Conservation (phyloP, 2,797 vertebrate species). For the Varecia variegata region DNA sequence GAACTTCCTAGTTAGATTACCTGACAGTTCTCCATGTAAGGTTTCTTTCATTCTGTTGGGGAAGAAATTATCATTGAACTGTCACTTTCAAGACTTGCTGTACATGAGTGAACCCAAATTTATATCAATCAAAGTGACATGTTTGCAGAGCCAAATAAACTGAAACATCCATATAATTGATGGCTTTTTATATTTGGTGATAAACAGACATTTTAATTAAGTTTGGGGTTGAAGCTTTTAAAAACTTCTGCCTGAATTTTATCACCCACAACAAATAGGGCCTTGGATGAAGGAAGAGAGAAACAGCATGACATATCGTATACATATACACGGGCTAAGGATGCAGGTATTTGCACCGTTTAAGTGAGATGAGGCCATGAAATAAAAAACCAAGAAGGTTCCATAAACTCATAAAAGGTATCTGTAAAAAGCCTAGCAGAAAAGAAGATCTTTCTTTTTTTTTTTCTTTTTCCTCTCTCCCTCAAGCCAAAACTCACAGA, state of each 20-base stretch:
- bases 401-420: conserved; percentile 11
- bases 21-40: conserved; percentile 42
- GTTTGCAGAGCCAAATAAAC: conserved; percentile 80
- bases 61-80: conserved; percentile 56
- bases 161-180: conserved; percentile 80
- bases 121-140: conserved; percentile 79
- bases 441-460: neutral
- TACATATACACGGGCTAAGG: neutral
- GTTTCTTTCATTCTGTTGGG: conserved; percentile 53
- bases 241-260: conserved; percentile 69
- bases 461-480: neutral
- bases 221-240: conserved; percentile 70
- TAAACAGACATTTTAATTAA: conserved; percentile 84
- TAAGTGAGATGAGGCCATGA: neutral
- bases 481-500: neutral
- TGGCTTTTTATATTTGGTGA: conserved; percentile 77
- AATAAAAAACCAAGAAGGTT: neutral
- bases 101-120: conserved; percentile 72
- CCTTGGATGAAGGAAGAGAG: conserved; percentile 63
- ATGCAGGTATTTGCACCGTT: neutral
- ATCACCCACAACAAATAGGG: conserved; percentile 66
- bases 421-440: neutral
- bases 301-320: conserved; percentile 48
- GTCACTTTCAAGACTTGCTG: conserved; percentile 71
- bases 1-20: neutral